Base-by-base conservation (phyloP, 2,888 invertebrate genomes). In the Orthosia gothica region DNA sequence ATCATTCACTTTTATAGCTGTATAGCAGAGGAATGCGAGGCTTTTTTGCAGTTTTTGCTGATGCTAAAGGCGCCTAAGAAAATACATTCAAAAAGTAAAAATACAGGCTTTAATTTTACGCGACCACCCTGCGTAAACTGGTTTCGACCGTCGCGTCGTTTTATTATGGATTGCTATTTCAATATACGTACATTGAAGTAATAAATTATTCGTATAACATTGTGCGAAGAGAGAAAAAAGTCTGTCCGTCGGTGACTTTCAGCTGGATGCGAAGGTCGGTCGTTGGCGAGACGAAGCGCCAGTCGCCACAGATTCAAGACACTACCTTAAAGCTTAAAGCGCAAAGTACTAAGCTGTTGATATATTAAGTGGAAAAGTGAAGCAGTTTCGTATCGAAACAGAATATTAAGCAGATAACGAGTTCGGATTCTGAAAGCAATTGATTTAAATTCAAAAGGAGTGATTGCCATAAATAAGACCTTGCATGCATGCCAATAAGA, bases 241-340 rank as follows among this genome's bases (percentile, higher is more conserved):
- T 71, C 13, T 67, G 66, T 54, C 73, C 61, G 79, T 70, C 77
- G 73, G 74, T 82, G 83, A 82, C 82, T 85, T 81, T 79, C 83
- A 86, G 64, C 52, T 74, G 79, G 74, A 75, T 76, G 70, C 80
- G 86, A 89, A 89, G 89, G 89, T 79, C 88, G 87, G 83, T 88
- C 85, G 55, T 72, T 74, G 82, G 67, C 82, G 70, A 82, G 79
- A 76, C 75, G 74, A 77, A 59, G 74, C 59, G 63, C 70, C 52
- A 71, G 49, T 71, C 50, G 68, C 74, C 61, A 59, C 55, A 70
- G 61, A 79, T 69, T 75, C 62, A 49, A 49, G 57, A 68, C 58
- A 59, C 65, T 54, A 61, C 49, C 54, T 54, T 49, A 54, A 74
- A 79, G 70, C 79, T 74, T 58, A 65, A 49, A 55, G 26, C 12